Evolutionary conservation across 2,888 invertebrate species (phyloP).

Genomic region (Dorcus parallelipipedus): DNA sequence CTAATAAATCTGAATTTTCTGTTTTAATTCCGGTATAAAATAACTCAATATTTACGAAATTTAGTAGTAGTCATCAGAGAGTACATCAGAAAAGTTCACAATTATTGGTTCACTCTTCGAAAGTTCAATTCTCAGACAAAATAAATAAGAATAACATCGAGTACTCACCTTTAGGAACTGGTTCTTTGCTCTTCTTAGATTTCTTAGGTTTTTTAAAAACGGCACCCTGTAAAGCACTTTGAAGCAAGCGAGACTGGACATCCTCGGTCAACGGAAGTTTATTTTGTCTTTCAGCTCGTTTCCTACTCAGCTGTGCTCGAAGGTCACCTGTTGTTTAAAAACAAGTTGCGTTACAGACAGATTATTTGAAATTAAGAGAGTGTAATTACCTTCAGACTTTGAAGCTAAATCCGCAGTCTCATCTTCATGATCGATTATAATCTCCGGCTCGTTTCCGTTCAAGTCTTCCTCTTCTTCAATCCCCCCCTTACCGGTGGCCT

Average conservation of each 20-base stretch:
- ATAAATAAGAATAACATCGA: not conserved
- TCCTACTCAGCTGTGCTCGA: constrained; percentile 53
- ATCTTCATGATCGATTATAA: constrained; percentile 36
- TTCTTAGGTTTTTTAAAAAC: constrained; percentile 50
- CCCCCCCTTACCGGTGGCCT: constrained; percentile 25
- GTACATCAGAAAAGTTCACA: too few relatives aligned
- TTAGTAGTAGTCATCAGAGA: too few relatives aligned
- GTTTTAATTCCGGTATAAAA: too few relatives aligned
- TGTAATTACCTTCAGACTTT: constrained; percentile 31
- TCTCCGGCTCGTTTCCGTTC: constrained; percentile 30
- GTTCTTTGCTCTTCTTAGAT: constrained; percentile 35
- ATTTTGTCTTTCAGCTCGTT: constrained; percentile 52
- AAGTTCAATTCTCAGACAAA: not conserved
- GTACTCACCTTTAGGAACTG: constrained; percentile 30
- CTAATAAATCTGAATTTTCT: too few relatives aligned
- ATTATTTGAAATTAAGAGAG: not conserved
- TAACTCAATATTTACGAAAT: too few relatives aligned
- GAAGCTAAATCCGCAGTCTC: constrained; percentile 24
- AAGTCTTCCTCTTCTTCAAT: constrained; percentile 13
- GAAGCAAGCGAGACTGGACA: constrained; percentile 50
- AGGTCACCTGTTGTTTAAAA: constrained; percentile 43
- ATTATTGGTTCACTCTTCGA: too few relatives aligned
- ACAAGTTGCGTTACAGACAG: not conserved
- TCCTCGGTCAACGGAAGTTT: constrained; percentile 40
- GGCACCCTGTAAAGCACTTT: constrained; percentile 54